Evolutionary conservation across 1,140 invertebrate species (phyloP).

Genomic region (Nebria ingens): DNA sequence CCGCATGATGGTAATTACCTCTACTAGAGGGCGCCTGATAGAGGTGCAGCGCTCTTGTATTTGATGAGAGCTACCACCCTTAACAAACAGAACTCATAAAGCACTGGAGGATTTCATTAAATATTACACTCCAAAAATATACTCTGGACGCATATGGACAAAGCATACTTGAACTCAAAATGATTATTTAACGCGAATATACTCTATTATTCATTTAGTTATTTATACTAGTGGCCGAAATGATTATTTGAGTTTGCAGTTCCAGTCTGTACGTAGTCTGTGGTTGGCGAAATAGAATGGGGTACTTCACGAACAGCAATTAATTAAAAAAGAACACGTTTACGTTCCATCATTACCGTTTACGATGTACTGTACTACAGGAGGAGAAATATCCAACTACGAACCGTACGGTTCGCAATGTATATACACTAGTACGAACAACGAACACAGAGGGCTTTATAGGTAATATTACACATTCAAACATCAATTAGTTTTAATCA

Average conservation of each 20-base stretch:
- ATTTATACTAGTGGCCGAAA: too few species aligned
- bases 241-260: too few species aligned
- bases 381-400: too few species aligned
- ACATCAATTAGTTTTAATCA: neutral
- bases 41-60: neutral
- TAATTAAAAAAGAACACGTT: neutral
- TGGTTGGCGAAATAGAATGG: neutral
- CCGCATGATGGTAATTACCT: neutral
- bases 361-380: neutral
- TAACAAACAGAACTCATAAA: neutral
- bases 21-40: neutral
- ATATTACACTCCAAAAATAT: too few species aligned
- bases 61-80: neutral
- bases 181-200: too few species aligned
- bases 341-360: neutral
- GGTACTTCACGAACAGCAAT: neutral
- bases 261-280: neutral
- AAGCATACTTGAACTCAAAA: too few species aligned
- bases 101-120: too few species aligned
- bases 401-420: too few species aligned
- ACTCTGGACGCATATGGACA: too few species aligned
- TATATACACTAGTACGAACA: neutral
- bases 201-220: too few species aligned
- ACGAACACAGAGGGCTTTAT: too few species aligned
- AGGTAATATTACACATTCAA: neutral